phyloP scores from a whole-genome alignment of 2,888 invertebrate genomes.

The Ormyrus thymus region DNA sequence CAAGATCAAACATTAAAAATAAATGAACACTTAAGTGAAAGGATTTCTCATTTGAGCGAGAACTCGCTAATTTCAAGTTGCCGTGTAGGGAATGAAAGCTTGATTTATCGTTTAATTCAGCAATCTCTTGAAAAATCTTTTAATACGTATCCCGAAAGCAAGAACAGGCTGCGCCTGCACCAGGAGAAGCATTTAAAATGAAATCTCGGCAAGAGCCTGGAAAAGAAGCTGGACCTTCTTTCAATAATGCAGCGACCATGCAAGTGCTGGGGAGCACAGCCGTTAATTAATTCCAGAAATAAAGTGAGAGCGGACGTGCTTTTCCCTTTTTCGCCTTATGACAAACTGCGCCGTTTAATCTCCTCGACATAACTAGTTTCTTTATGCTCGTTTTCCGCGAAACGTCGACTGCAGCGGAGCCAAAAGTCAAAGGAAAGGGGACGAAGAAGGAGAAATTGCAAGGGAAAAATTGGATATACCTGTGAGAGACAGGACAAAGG shows the following conservation, averaged over 20 bases:
- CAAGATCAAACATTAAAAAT: no score
- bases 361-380: slow-evolving; percentile 24
- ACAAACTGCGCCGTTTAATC: slow-evolving; percentile 31
- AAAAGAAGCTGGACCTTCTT: background rate
- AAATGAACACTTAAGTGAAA: no score
- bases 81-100: no score
- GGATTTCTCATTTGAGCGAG: no score
- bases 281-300: slow-evolving; percentile 38
- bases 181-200: no score
- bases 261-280: background rate
- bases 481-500: no score
- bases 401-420: background rate
- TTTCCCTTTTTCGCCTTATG: slow-evolving; percentile 10
- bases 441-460: background rate
- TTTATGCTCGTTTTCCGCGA: slow-evolving; percentile 14
- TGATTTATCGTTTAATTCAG: no score
- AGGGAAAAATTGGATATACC: no score
- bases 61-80: no score
- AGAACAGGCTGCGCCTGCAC: no score
- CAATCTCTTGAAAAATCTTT: no score
- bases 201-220: background rate
- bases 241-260: slow-evolving; percentile 12
- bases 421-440: background rate
- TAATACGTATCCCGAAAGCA: no score
- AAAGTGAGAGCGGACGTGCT: slow-evolving; percentile 1